Percentiles rank a stretch among this genome's conserved stretches.
Evolutionary conservation across 2,888 invertebrate species (phyloP).

Genomic region (Heteromyza rotundicornis): DNA sequence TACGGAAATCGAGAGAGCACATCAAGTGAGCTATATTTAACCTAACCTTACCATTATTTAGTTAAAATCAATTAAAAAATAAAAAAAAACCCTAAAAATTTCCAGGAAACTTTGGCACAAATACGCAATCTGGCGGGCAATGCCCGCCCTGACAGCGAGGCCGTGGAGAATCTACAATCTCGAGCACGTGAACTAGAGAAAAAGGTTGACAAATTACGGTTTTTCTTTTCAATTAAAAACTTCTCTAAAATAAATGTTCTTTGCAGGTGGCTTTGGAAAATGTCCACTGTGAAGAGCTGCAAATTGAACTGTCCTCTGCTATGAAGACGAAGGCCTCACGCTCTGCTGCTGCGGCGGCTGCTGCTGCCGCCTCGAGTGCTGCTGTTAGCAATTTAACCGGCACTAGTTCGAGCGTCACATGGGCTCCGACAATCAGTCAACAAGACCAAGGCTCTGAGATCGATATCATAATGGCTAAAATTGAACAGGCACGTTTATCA

Average conservation of each 20-base stretch:
- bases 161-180: conserved; percentile 76
- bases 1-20: conserved; percentile 78
- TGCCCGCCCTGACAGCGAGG: conserved; percentile 69
- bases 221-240: no score
- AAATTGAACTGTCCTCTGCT: conserved; percentile 82
- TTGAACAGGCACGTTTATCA: conserved; percentile 73
- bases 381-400: conserved; percentile 51
- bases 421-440: conserved; percentile 61
- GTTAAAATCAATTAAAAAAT: neutral
- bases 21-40: conserved; percentile 67
- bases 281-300: conserved; percentile 85
- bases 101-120: conserved; percentile 74
- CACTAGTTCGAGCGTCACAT: conserved; percentile 59
- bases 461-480: conserved; percentile 93
- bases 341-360: conserved; percentile 39
- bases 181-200: conserved; percentile 89
- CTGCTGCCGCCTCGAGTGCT: conserved; percentile 41
- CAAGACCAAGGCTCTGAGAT: conserved; percentile 76
- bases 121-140: conserved; percentile 66
- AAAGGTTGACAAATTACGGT: conserved; percentile 72
- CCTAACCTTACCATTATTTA: no score
- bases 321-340: conserved; percentile 65
- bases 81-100: neutral
- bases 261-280: conserved; percentile 70
- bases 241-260: neutral